These are phyloP conservation scores for Castor canadensis DNA, from an alignment of 2,113 vertebrate genomes.

Conservation along the genomic window DNA sequence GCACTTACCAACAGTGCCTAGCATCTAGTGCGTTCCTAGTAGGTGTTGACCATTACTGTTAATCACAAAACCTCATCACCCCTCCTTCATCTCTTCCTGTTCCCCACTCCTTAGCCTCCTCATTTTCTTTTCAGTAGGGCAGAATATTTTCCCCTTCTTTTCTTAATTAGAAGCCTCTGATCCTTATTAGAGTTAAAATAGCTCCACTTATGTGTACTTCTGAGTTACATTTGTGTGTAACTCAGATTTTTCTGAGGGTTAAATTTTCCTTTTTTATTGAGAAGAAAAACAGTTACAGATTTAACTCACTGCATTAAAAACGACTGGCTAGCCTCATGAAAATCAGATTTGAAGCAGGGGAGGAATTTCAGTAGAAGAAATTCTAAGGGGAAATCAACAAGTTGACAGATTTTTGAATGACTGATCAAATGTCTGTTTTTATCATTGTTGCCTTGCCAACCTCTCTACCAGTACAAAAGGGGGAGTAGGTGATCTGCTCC, in stretches of 20 bases:
- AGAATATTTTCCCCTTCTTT: neutral
- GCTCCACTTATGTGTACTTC: neutral
- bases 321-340: neutral
- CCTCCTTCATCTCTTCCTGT: too few species aligned
- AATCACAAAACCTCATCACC: neutral
- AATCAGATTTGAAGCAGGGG: neutral
- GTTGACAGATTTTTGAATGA: neutral
- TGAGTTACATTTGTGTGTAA: too few species aligned
- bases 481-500: neutral
- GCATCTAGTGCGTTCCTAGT: neutral
- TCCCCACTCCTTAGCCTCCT: too few species aligned
- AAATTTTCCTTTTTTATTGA: constrained; percentile 3
- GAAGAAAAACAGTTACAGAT: neutral
- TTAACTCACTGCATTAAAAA: constrained; percentile 17
- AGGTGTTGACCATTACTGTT: neutral
- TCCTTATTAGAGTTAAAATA: constrained; percentile 25
- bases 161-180: constrained; percentile 27
- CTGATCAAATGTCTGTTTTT: neutral
- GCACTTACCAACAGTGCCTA: neutral
- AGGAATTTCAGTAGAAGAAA: neutral
- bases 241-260: neutral
- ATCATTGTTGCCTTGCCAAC: neutral
- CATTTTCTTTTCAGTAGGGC: neutral
- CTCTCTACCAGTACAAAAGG: neutral
- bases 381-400: neutral